Evolutionary conservation across 2,888 invertebrate species (phyloP), one percentile per base, ranked within the genome.

Genomic region (Teinopalpus imperialis): DNA sequence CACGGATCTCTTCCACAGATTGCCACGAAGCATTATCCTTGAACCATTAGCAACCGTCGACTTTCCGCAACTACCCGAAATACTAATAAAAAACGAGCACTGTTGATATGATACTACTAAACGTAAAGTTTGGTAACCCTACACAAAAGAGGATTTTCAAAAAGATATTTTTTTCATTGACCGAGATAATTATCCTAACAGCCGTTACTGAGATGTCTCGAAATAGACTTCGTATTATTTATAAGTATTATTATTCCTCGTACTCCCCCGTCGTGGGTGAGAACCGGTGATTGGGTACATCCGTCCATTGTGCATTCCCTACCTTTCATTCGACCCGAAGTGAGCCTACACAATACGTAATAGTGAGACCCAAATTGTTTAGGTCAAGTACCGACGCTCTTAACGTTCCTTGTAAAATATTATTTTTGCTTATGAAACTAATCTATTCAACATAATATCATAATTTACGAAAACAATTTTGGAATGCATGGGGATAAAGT

Each of bases 201-300:
- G 23, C 6, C 27, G 41, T 23, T 35, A 30, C 23, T 14, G 21
- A 23, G 24, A 36, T 13, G 21, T 45, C 39, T 45, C 39, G 10
- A 40, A 45, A 45, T 45, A 45, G 45, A 39, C 30, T 8, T 2
- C 7, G 34, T 27, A 27, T 24, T 44, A 29, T 31, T 31, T 31
- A 32, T 36, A 39, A 32, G 37, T 47, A 47, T n/a, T n/a, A n/a
- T n/a, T n/a, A n/a, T 48, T 43, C 43, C 41, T 35, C 40, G 36
- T 39, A 44, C 51, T 49, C 52, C 51, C 56, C 43, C 46, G 35
- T 40, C 43, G 53, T 50, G 52, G 49, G 54, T 55, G 56, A 53
- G 59, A 59, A 57, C 48, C 49, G 48, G 43, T 54, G 56, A 59
- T 59, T 58, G 56, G 56, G 49, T 39, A 53, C 56, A 52, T 59